Evolutionary conservation across 2,113 vertebrate species (phyloP), one percentile per base, ranked within the genome.

Genomic region (Chroicocephalus ridibundus): DNA sequence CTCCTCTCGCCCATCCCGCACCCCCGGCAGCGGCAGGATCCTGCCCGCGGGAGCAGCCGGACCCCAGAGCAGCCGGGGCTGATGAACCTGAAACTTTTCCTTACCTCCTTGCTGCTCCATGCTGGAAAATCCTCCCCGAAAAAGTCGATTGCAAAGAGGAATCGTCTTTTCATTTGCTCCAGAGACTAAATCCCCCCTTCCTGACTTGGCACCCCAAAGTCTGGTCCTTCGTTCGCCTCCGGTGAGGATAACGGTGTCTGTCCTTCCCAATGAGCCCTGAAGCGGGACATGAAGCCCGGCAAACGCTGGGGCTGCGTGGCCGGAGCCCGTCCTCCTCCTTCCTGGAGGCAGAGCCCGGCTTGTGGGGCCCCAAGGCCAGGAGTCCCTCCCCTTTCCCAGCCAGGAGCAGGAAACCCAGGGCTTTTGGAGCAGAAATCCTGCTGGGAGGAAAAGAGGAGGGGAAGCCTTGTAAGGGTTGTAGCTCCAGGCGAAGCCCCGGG

Each of bases 331-430:
- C 54, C 71, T 87, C 54, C 86, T 82, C 65, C 42, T 58, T n/a
- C 78, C 32, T 0, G 55, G 65, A 78, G 88, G 93, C 93, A 94
- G 90, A 87, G 74, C 74, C 29, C 0, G 5, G 34, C 44, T 76
- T 10, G 44, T 2, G 7, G 29, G 69, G 93, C 82, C 68, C 49
- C 46, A 5, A 6, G 38, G 15, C 55, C n/a, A 11, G 47, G 42
- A 96, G 93, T 94, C 88, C 95, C 97, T 95, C 97, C 96, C 93
- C 94, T 95, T 94, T 74, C 61, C 93, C 46, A 24, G 44, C 65
- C 4, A 2, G 66, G 86, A 80, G 57, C 89, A 89, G 89, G 95
- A 96, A 95, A 91, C 61, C 47, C 15, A 1, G 29, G 15, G 10
- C 44, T 38, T 68, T 60, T 1, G 6, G 83, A 92, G 91, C 88